phyloP scores from a whole-genome alignment of 2,888 invertebrate genomes.

The Tenthredo amoena region DNA sequence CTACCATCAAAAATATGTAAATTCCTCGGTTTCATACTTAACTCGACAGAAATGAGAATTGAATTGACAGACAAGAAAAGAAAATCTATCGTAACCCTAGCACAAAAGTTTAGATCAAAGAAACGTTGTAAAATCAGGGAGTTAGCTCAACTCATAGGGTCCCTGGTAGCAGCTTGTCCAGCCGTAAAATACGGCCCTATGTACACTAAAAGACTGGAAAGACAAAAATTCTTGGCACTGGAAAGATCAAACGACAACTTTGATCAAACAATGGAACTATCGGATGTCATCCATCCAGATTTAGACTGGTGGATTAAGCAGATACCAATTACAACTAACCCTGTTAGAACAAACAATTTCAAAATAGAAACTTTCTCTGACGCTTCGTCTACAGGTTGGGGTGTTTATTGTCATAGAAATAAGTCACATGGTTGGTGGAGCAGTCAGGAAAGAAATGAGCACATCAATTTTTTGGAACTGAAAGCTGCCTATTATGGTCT shows the following conservation, averaged over 20 bases:
- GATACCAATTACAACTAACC: neutral
- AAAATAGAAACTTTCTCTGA: constrained; percentile 50
- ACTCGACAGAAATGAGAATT: neutral
- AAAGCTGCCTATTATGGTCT: neutral
- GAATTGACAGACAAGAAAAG: constrained; percentile 37
- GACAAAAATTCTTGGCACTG: constrained; percentile 55
- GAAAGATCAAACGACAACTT: constrained; percentile 50
- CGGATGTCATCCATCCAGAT: constrained; percentile 25
- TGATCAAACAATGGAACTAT: constrained; percentile 45
- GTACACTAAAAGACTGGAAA: constrained; percentile 57
- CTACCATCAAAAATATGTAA: neutral
- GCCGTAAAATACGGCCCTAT: constrained; percentile 61
- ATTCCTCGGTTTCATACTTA: constrained; percentile 43
- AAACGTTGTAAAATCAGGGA: constrained; percentile 57
- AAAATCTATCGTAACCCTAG: neutral
- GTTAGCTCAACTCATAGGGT: constrained; percentile 60
- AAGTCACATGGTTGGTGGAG: constrained; percentile 23
- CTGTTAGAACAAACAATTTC: constrained; percentile 30
- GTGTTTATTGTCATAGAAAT: constrained; percentile 12
- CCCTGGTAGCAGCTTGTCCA: constrained; percentile 61
- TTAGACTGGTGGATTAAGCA: constrained; percentile 50
- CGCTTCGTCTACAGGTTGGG: constrained; percentile 44
- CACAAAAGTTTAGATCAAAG: neutral
- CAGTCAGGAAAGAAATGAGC: neutral
- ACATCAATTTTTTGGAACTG: constrained; percentile 13